Base-by-base conservation (phyloP, 1,140 invertebrate species). In the Drosophila pachea region DNA sequence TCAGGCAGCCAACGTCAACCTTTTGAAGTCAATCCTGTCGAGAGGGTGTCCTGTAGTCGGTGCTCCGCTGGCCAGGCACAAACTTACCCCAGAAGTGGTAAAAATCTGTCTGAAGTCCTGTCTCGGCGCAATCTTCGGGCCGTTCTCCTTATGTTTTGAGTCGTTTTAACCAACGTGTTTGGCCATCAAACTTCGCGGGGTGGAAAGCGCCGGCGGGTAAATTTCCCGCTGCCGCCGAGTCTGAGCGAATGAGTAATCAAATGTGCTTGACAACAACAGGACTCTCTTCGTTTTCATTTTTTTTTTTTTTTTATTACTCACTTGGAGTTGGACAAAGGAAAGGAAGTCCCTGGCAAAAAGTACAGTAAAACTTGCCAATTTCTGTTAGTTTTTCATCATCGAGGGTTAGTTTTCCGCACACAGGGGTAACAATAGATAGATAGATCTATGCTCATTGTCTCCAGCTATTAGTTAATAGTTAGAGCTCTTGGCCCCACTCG, bases 151-250 rank as follows among this genome's bases (percentile, higher is more conserved):
- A 14, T 78, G 40, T 66, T 66, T 70, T 54, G 40, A 35, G 67
- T 62, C 73, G 74, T 81, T 86, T 86, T 76, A 78, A 86, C 76
- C 79, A 79, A 66, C 50, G 49, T 86, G 77, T 84, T 84, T 76
- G 59, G 61, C 82, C 82, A 74, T 56, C 81, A 86, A 81, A 86
- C 81, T 49, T 64, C 71, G 76, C 81, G 82, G 81, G 81, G 81
- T 86, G 81, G 81, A 86, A 81, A 82, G 58, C 79, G 61, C 79
- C 42, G 42, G 59, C 48, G 60, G 64, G 33, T 32, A 7, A 52
- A 52, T 22, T 58, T 54, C 43, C 43, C 54, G 59, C 12, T 38
- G 14, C 64, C 9, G 8, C 16, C 32, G 7, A 31, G 40, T 16
- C 53, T 63, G 38, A 50, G 56, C 47, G 36, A 47, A 16, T 43